Base-by-base conservation (phyloP, 1,140 invertebrate species). In the Heliothis subflexa region DNA sequence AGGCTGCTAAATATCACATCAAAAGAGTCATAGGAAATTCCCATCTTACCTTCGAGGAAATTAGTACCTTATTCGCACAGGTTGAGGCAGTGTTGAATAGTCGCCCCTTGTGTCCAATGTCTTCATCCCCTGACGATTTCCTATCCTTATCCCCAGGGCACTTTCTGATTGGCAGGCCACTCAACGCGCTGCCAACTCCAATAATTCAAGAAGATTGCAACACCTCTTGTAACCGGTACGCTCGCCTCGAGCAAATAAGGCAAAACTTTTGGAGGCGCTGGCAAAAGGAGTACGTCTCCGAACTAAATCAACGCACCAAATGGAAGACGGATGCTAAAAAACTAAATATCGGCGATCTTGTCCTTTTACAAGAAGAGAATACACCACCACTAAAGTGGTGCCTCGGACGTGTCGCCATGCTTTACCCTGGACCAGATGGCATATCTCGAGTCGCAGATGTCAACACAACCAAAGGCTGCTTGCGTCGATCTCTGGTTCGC, bases 31-130 rank as follows among this genome's bases (percentile, higher is more conserved):
- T 86, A 10, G 83, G 82, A 12, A 82, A 84, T 54, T 16, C 45
- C 1, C 70, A 81, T 18, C 76, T 93, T 0, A 90, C 83, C 28
- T 84, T 85, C 33, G 86, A 91, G 82, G 87, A 92, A 64, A 33
- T 94, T 0, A 64, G 28, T 5, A 90, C 89, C 5, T 49, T 91
- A 12, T 80, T 91, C 28, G 82, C 80, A 50, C 87, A 91, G 72
- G 80, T 91, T 9, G 90, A 91, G 64, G 85, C 89, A 1, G 71
- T 86, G 50, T 75, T 93, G 3, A 95, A 95, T 82, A 92, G 87
- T 18, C 84, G 91, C 45, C 91, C 89, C n/a, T 45, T 94, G n/a
- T 89, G 82, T 47, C 85, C 90, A 40, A 50, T 94, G 2, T 85
- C 86, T 11, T 74, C 81, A 55, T 85, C 88, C 80, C 88, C 88